A percentile compares a stretch with the other conserved stretches of the same genome.
Evolutionary conservation across 2,797 vertebrate species (phyloP).

Genomic region (Rhinichthys osculus): DNA sequence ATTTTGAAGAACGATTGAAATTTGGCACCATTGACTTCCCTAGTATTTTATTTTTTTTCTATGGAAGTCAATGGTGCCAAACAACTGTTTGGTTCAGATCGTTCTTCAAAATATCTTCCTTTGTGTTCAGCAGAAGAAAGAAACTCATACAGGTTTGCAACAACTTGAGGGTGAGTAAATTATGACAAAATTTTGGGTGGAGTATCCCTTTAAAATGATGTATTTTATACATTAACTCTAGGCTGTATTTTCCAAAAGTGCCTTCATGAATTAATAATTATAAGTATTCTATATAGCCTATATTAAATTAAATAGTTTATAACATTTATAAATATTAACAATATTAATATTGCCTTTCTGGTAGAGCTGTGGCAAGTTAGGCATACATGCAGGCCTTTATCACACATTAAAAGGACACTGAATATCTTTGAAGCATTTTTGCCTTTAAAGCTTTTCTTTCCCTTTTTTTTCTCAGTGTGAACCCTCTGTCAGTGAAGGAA

Average conservation of each 20-base stretch:
- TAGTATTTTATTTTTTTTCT: no score
- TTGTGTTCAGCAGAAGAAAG: no score
- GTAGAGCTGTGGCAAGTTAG: not conserved
- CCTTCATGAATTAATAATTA: not conserved
- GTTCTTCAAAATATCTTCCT: no score
- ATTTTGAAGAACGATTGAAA: no score
- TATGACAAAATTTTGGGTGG: no score
- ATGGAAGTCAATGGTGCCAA: no score
- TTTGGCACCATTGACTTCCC: no score
- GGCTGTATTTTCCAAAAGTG: not conserved
- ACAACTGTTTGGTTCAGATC: no score
- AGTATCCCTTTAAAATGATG: not conserved
- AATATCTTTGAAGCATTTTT: not conserved
- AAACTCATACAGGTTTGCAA: no score
- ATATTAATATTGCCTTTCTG: not conserved
- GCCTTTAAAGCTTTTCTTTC: not conserved
- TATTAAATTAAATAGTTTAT: not conserved
- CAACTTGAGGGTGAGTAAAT: no score
- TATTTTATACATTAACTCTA: not conserved
- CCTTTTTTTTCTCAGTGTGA: constrained; percentile 18
- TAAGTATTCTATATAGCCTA: not conserved
- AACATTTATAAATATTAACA: not conserved
- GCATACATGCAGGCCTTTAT: not conserved
- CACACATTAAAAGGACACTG: not conserved
- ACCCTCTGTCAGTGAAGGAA: not conserved